Evolutionary conservation across 2,888 invertebrate species (phyloP), one percentile per base, ranked within the genome.

Genomic region (Dryobota labecula): DNA sequence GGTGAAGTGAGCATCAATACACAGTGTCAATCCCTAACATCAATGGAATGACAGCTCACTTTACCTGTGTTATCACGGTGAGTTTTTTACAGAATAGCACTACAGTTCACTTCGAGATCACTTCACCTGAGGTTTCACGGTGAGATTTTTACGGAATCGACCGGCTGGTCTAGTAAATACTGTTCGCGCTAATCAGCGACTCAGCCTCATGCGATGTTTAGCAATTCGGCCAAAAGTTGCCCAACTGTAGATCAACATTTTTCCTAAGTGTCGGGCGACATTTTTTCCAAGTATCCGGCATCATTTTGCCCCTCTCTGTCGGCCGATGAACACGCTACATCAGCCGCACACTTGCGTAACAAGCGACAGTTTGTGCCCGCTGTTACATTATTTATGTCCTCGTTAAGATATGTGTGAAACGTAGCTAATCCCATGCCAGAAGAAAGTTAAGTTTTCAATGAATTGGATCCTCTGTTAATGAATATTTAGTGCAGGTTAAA

Each of bases 341-440:
- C 33, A 36, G 51, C 47, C 53, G 41, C 84, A 80, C 77, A 78
- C 84, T 86, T 86, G 86, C 84, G 80, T 86, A 80, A 81, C 54
- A 81, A 84, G 80, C 81, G 73, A 84, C 78, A 87, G 86, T 86
- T 83, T 88, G 85, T 63, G 58, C 11, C 49, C n/a, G 38, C 63
- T 68, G 72, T 72, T 83, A 76, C 70, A 83, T 84, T 78, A 80
- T 80, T 66, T 24, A 80, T 80, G 73, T 20, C 30, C 56, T 57
- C 41, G 45, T 56, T 73, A 76, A 71, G 30, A 63, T 72, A 80
- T 81, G 79, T 82, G 82, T 73, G 80, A 77, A 81, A 80, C 82
- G 68, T 73, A 63, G 18, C 62, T 77, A 80, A 77, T 69, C 72
- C 65, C 57, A 77, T 58, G 79, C 73, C 72, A 77, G 79, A 80